These are phyloP conservation scores for Sisyra terminalis DNA, from an alignment of 2,888 invertebrate genomes.

Conservation along the genomic window DNA sequence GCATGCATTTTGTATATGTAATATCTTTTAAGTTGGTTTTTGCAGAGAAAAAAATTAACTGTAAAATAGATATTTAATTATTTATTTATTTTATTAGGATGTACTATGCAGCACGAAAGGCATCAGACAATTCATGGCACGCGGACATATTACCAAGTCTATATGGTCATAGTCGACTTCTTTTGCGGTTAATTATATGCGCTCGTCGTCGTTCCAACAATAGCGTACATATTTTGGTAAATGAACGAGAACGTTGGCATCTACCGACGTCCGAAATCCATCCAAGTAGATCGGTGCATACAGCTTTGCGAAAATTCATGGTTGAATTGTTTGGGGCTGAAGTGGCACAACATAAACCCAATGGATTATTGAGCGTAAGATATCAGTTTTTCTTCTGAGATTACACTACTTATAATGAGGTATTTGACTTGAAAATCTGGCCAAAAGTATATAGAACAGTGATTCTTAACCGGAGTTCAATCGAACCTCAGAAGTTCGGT, in stretches of 20 bases:
- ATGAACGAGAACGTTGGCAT: conserved; percentile 69
- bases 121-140: conserved; percentile 42
- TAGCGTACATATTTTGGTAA: conserved; percentile 66
- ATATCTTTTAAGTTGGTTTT: no score
- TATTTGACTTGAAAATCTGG: no score
- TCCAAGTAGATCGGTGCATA: conserved; percentile 71
- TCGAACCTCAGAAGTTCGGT: no score
- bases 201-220: conserved; percentile 70
- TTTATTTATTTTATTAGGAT: conserved; percentile 15
- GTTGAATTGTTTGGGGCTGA: conserved; percentile 81
- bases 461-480: no score
- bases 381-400: neutral
- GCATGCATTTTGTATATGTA: no score
- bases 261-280: conserved; percentile 80
- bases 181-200: conserved; percentile 61
- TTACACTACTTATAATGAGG: no score
- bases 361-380: conserved; percentile 51
- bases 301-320: conserved; percentile 77
- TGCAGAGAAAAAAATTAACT: neutral
- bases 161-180: conserved; percentile 51
- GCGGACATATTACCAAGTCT: conserved; percentile 50
- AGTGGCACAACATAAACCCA: conserved; percentile 67
- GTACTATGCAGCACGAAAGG: conserved; percentile 16
- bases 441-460: no score
- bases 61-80: conserved; percentile 12